phyloP scores from a whole-genome alignment of 2,113 vertebrate species.

The Pipra filicauda region DNA sequence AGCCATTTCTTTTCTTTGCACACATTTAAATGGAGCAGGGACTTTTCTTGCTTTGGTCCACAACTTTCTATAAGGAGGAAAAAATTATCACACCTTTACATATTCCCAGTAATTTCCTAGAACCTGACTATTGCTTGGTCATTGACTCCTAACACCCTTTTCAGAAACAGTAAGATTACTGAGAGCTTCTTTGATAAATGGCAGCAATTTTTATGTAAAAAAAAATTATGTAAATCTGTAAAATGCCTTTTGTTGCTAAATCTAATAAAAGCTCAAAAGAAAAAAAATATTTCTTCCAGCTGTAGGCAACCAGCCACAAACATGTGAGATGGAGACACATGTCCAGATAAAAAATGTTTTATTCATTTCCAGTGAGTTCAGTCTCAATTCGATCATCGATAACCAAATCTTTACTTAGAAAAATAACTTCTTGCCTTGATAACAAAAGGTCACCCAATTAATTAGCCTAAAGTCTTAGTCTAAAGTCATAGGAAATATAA shows the following conservation, averaged over 20 bases:
- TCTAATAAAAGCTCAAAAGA: not conserved
- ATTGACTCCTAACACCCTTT: not conserved
- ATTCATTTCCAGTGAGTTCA: not conserved
- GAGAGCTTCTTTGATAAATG: not conserved
- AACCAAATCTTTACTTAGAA: not conserved
- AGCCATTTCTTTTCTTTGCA: not conserved
- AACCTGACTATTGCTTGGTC: not conserved
- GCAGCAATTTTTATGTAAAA: not conserved
- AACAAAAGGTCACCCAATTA: not conserved
- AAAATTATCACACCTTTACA: not conserved
- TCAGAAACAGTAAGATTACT: not conserved
- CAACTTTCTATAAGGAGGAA: not conserved
- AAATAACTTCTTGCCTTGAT: not conserved
- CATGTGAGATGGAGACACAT: not conserved
- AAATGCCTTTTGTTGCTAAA: not conserved
- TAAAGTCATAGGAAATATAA: not conserved
- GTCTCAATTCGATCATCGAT: not conserved
- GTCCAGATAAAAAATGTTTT: not conserved
- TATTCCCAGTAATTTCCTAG: not conserved
- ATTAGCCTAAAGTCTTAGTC: not conserved
- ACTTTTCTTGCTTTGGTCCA: not conserved
- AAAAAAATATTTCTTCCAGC: not conserved
- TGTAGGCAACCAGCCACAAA: not conserved
- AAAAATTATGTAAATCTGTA: not conserved
- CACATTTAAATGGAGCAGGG: not conserved